Base-by-base conservation (phyloP, 2,888 invertebrate species). In the Stratiomys singularior region DNA sequence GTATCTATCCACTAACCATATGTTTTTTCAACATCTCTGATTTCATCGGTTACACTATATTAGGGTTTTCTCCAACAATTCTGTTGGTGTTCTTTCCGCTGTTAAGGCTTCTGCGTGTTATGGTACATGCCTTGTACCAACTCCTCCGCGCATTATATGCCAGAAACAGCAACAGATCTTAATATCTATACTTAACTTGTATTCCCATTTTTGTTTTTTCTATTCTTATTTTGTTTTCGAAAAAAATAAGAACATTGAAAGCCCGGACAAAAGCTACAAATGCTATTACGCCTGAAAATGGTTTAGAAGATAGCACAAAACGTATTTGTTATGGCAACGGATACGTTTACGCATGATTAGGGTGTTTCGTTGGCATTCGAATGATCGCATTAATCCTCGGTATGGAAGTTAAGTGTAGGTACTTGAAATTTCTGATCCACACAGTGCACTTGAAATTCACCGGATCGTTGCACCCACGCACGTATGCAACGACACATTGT, bases 351-450 rank as follows among this genome's bases (percentile, higher is more conserved):
- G 3, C 9, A 9, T 37, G 37, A 52, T 52, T 52, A 52, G 4
- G 52, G 4, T 18, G 52, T 13, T n/a, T 18, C 27, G n/a, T 28
- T 66, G 66, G 37, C 47, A 69, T 47, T 69, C 47, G 69, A 69
- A 69, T 69, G 69, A 69, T 69, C 69, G 69, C 69, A 47, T 3
- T 69, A 69, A 11, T 44, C 30, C 64, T 64, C 15, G 1, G 18
- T 46, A 30, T 47, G 47, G 46, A 47, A 0, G 23, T 15, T 60
- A 27, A 74, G 37, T 60, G 74, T 74, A 58, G 74, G 74, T 74
- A 74, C 58, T 74, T 58, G 37, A 74, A 23, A 44, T 74, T 74
- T 74, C 58, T 74, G 60, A 74, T 74, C 74, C 74, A 74, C 74
- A 69, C 60, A 21, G 23, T 74, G 74, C 74, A 74, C 74, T 74